phyloP scores from a whole-genome alignment of 2,797 vertebrate species.

The Saxicola maurus region DNA sequence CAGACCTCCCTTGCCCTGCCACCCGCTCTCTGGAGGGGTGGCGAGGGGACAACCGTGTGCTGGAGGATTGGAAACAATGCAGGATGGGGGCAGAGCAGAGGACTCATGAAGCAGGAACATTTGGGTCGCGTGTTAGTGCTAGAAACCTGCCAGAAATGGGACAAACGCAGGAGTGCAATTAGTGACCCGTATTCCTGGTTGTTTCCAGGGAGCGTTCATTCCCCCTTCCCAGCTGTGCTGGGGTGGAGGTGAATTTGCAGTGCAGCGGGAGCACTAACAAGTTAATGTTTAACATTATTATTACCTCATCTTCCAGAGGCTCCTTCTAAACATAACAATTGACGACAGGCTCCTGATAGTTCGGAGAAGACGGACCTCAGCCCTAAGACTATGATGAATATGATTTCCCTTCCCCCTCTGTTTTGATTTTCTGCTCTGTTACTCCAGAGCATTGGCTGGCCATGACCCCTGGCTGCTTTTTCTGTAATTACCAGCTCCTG shows the following conservation, averaged over 20 bases:
- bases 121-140: not conserved
- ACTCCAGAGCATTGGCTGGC: constrained; percentile 70
- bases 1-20: not conserved
- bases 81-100: not conserved
- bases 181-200: not conserved
- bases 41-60: not conserved
- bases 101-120: not conserved
- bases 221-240: constrained; percentile 51
- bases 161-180: constrained; percentile 18
- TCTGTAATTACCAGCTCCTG: constrained; percentile 71
- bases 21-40: fast-evolving
- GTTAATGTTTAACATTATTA: constrained; percentile 72
- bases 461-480: constrained; percentile 71
- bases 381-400: constrained; percentile 60
- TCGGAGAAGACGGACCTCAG: constrained; percentile 62
- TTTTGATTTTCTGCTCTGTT: constrained; percentile 70
- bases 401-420: constrained; percentile 67
- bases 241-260: constrained; percentile 63
- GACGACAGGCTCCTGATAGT: constrained; percentile 69
- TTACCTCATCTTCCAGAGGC: constrained; percentile 71
- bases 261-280: constrained; percentile 60
- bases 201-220: constrained; percentile 18
- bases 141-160: constrained; percentile 21
- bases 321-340: constrained; percentile 71
- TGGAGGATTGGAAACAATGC: not conserved